These are phyloP conservation scores for Haemorhous mexicanus DNA, from an alignment of 2,113 vertebrate genomes.

Conservation along the genomic window DNA sequence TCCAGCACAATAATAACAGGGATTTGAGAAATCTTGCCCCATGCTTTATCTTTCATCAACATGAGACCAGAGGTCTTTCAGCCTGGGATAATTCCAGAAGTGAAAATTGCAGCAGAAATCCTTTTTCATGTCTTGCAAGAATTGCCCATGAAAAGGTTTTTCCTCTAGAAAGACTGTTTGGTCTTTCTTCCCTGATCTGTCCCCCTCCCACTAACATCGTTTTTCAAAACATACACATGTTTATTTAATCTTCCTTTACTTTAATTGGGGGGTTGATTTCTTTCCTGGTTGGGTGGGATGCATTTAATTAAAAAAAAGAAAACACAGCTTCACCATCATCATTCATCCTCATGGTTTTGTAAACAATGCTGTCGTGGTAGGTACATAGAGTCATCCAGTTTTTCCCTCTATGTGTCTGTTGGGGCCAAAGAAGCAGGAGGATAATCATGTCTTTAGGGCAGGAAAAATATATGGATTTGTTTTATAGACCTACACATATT, in stretches of 20 bases:
- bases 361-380: not conserved
- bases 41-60: constrained; percentile 29
- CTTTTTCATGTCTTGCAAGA: not conserved
- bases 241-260: constrained; percentile 21
- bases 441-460: not conserved
- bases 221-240: not conserved
- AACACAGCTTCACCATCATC: not conserved
- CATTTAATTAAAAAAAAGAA: not conserved
- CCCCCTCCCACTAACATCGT: not conserved
- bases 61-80: not conserved
- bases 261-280: not conserved
- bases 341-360: not conserved
- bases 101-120: constrained; percentile 29
- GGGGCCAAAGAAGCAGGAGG: not conserved
- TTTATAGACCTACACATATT: not conserved
- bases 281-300: constrained; percentile 2
- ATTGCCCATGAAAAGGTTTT: not conserved
- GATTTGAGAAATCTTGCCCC: constrained; percentile 29
- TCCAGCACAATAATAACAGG: not conserved
- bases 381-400: not conserved
- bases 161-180: not conserved
- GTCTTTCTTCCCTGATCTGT: not conserved
- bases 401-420: not conserved
- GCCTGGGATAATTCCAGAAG: constrained; percentile 20
- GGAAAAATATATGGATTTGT: not conserved